Conservation (phyloP, 2,113 vertebrate species). For the Hucho hucho region DNA sequence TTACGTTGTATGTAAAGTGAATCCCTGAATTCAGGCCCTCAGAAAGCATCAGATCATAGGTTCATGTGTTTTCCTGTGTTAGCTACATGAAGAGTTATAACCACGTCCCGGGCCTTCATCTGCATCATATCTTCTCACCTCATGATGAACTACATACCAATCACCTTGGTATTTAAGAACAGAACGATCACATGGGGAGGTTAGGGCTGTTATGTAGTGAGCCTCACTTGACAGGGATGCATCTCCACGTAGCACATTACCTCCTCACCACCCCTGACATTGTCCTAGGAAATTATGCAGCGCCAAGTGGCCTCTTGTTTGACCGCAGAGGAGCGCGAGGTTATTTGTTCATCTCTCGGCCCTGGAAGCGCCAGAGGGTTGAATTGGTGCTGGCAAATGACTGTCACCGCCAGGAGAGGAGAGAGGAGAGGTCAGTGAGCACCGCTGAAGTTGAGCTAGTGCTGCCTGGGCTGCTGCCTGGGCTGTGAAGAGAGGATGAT, state of each 20-base stretch:
- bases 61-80: neutral
- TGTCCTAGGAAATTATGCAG: neutral
- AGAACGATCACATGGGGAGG: neutral
- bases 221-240: too few relatives aligned
- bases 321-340: conserved; percentile 29
- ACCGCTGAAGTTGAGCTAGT: conserved; percentile 3
- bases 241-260: conserved; percentile 1
- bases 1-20: too few relatives aligned
- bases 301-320: conserved; percentile 22
- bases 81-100: neutral
- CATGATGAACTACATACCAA: neutral
- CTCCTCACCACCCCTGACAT: conserved; percentile 28
- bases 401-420: conserved; percentile 14
- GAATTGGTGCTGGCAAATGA: conserved; percentile 37
- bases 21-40: neutral
- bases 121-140: neutral
- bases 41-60: neutral
- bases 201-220: neutral
- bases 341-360: conserved; percentile 41
- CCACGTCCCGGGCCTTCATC: neutral
- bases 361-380: conserved; percentile 7
- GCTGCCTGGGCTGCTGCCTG: neutral
- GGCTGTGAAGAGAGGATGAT: conserved; percentile 11
- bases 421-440: neutral
- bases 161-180: neutral